A percentile compares a stretch with the other conserved stretches of the same genome.
These are phyloP conservation scores for Oenanthe melanoleuca DNA, from an alignment of 2,113 vertebrate species.

Conservation along the genomic window DNA sequence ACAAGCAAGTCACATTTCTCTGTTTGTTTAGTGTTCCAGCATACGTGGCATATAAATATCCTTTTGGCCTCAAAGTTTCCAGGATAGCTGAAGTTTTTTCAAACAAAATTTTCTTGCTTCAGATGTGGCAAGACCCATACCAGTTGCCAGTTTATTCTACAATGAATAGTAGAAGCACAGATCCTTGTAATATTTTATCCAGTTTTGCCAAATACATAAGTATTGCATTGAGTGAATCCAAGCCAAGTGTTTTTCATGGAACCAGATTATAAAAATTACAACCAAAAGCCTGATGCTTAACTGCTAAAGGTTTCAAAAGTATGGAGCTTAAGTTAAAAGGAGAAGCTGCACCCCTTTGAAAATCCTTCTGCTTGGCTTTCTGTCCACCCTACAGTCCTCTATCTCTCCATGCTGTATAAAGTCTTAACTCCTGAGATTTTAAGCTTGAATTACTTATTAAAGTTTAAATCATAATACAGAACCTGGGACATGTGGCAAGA, in stretches of 20 bases:
- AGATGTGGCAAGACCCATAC: neutral
- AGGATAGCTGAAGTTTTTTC: conserved; percentile 1
- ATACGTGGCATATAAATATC: conserved; percentile 63
- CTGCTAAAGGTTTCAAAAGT: neutral
- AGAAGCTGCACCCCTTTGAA: neutral
- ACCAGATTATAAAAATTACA: neutral
- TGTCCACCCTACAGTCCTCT: neutral
- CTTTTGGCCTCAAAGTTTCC: conserved; percentile 22
- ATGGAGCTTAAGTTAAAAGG: neutral
- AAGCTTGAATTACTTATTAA: neutral
- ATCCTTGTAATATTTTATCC: neutral
- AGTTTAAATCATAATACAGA: neutral
- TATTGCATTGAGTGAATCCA: neutral
- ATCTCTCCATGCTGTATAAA: neutral
- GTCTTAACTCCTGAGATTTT: neutral
- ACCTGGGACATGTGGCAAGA: neutral
- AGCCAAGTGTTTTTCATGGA: neutral
- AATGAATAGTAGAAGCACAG: neutral
- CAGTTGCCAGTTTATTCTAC: neutral
- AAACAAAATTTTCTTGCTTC: neutral
- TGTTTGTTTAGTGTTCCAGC: conserved; percentile 39
- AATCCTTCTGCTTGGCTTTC: neutral
- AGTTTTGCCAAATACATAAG: neutral
- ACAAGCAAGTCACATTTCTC: conserved; percentile 42
- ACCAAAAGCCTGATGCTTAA: neutral